Percentiles rank a stretch among this genome's conserved stretches.
phyloP scores from a whole-genome alignment of 2,113 vertebrate genomes.

The Catagonus wagneri region DNA sequence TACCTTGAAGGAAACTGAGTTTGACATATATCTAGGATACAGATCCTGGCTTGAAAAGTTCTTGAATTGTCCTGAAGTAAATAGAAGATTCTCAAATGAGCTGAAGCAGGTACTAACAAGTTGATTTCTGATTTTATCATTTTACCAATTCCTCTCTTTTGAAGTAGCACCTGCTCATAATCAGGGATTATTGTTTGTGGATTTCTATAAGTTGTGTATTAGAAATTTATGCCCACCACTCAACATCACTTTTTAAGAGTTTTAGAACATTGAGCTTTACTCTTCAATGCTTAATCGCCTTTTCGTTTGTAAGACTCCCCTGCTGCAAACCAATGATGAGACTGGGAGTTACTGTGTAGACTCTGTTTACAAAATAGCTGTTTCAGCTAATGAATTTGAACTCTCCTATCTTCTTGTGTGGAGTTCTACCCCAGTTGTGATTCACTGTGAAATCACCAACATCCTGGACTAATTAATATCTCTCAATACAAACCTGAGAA shows the following conservation, averaged over 20 bases:
- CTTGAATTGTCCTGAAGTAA: neutral
- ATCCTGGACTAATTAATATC: neutral
- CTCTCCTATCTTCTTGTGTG: neutral
- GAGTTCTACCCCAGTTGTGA: neutral
- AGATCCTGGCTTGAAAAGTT: neutral
- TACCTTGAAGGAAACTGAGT: neutral
- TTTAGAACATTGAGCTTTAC: neutral
- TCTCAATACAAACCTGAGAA: neutral
- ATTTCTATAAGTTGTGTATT: neutral
- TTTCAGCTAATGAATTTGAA: constrained; percentile 29
- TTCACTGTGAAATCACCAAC: constrained; percentile 34
- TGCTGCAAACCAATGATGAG: neutral
- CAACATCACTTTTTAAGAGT: neutral
- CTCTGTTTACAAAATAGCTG: constrained; percentile 34
- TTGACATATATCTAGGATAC: neutral
- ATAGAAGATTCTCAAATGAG: neutral
- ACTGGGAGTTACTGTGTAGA: neutral
- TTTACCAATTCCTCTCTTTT: constrained; percentile 8
- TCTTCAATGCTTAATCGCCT: neutral
- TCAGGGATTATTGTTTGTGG: neutral
- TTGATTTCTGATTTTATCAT: neutral
- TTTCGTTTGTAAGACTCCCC: neutral
- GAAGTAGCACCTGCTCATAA: neutral
- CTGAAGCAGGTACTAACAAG: neutral
- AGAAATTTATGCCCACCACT: neutral